These are phyloP conservation scores for Leucosticte australis DNA, from an alignment of 2,113 vertebrate species.

Conservation along the genomic window DNA sequence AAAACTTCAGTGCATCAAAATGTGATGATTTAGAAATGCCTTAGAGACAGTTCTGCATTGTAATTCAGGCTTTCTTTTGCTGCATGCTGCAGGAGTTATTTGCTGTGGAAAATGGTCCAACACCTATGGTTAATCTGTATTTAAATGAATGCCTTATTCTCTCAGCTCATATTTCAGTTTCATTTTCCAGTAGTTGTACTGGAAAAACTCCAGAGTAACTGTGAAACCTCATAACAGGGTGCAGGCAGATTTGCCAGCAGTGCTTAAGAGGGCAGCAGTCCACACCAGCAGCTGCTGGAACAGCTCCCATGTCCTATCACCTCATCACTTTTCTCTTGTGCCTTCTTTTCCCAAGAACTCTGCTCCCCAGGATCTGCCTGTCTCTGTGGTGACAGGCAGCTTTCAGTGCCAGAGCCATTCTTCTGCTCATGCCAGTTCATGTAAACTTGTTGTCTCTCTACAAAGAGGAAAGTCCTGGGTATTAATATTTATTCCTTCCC, in stretches of 20 bases:
- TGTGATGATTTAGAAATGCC: neutral
- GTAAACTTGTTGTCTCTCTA: neutral
- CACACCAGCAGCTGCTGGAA: neutral
- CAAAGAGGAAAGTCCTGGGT: neutral
- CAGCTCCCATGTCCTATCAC: neutral
- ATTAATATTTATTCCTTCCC: neutral
- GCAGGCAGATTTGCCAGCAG: neutral
- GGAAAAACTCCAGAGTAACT: slow-evolving; percentile 19
- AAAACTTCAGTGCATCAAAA: neutral
- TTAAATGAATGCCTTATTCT: slow-evolving; percentile 36
- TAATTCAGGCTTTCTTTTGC: slow-evolving; percentile 2
- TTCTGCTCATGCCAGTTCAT: neutral
- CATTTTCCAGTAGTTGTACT: slow-evolving; percentile 37
- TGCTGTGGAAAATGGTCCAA: neutral
- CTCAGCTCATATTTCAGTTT: neutral
- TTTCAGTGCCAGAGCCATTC: neutral
- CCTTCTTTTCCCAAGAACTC: neutral
- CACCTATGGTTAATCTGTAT: slow-evolving; percentile 26
- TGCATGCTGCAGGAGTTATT: neutral
- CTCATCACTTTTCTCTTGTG: neutral
- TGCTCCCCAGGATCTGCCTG: neutral
- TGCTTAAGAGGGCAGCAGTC: neutral
- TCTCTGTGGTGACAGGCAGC: neutral
- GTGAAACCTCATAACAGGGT: neutral
- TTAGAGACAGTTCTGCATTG: neutral